phyloP scores from a whole-genome alignment of 2,113 vertebrate genomes.

The Mus spicilegus region DNA sequence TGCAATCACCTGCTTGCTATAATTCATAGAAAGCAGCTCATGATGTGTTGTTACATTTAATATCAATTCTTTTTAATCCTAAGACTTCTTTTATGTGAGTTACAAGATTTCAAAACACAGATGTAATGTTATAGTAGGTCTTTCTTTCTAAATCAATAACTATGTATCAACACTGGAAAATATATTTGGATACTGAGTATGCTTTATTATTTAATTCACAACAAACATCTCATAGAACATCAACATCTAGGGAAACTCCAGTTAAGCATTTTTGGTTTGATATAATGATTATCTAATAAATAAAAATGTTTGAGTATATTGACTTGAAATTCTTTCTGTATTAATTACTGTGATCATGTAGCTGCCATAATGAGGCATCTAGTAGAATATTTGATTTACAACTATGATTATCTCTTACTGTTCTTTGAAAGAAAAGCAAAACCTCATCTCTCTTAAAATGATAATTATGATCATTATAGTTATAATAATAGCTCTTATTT shows the following conservation, averaged over 20 bases:
- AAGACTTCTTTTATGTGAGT: neutral
- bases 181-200: neutral
- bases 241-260: neutral
- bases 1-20: neutral
- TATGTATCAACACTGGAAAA: neutral
- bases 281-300: constrained; percentile 11
- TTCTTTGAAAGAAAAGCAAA: neutral
- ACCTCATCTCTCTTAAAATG: constrained; percentile 8
- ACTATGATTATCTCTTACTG: constrained; percentile 6
- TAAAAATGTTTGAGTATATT: constrained; percentile 9
- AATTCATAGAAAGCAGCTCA: neutral
- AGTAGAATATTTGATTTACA: constrained; percentile 7
- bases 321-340: neutral
- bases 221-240: neutral
- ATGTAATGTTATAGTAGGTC: neutral
- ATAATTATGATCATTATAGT: neutral
- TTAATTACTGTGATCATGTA: constrained; percentile 12
- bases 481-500: constrained; percentile 1
- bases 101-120: neutral
- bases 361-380: neutral
- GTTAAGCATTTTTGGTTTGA: constrained; percentile 26
- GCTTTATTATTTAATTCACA: constrained; percentile 34
- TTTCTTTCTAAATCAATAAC: neutral
- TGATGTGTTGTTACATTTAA: neutral
- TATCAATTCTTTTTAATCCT: neutral